Conservation (phyloP, 2,113 vertebrate genomes). For the Hypocryptadius cinnamomeus region DNA sequence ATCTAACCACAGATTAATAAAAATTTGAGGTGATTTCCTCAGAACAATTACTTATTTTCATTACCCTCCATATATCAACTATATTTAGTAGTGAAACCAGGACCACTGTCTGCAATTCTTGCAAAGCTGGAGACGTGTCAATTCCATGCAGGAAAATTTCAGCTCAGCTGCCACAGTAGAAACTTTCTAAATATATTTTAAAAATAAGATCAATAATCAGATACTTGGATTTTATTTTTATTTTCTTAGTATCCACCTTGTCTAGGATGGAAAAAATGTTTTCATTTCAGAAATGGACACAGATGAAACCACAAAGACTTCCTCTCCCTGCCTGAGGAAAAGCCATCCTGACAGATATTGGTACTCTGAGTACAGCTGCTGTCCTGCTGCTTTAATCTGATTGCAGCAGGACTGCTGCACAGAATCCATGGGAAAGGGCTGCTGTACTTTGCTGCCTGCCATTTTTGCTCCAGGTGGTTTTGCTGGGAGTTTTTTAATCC, state of each 20-base stretch:
- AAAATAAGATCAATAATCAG: neutral
- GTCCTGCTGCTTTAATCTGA: constrained; percentile 11
- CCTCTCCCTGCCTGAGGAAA: neutral
- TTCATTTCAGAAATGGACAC: neutral
- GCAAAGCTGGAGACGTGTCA: neutral
- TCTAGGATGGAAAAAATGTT: neutral
- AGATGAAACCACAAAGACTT: neutral
- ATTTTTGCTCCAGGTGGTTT: neutral
- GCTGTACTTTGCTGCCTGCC: constrained; percentile 4
- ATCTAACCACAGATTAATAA: neutral
- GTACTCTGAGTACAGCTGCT: neutral
- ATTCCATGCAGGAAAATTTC: neutral
- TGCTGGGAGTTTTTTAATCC: neutral
- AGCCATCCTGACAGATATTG: neutral
- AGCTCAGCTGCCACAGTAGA: neutral
- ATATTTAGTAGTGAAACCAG: neutral
- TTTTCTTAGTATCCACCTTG: neutral
- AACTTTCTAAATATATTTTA: neutral
- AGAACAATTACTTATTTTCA: neutral
- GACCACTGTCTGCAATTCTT: neutral
- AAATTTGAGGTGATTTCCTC: neutral
- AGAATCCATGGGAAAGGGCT: neutral
- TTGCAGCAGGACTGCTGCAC: neutral
- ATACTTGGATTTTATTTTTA: neutral
- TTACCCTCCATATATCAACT: neutral